These are phyloP conservation scores for Antennarius maculatus DNA, from an alignment of 2,797 vertebrate species.

Conservation along the genomic window DNA sequence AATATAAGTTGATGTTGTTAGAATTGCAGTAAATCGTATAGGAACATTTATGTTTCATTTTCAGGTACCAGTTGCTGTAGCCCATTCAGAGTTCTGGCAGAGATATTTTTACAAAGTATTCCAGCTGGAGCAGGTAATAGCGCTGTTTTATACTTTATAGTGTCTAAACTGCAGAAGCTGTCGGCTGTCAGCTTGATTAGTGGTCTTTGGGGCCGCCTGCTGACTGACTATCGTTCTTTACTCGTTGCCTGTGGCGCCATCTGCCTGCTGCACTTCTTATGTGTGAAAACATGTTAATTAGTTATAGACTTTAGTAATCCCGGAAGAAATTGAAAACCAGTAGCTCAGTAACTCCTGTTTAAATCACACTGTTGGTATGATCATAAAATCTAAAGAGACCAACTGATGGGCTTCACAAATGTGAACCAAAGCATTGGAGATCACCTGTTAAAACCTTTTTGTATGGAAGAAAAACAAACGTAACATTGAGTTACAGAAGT, in stretches of 20 bases:
- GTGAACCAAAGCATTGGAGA: not conserved
- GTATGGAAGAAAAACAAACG: not conserved
- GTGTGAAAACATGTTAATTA: not conserved
- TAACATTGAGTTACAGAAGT: not conserved
- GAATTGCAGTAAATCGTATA: not conserved
- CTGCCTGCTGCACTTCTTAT: not conserved
- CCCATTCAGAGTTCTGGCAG: constrained; percentile 97
- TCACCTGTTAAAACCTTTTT: not conserved
- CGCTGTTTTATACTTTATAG: not conserved
- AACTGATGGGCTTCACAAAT: not conserved
- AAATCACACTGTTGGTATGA: not conserved
- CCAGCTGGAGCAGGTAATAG: constrained; percentile 91
- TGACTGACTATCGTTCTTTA: constrained; percentile 3
- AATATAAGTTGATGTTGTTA: not conserved
- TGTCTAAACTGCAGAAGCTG: not conserved
- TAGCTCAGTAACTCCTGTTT: no score
- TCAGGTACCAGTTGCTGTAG: constrained; percentile 92
- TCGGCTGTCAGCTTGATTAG: not conserved
- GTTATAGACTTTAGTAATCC: no score
- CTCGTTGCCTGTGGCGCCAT: not conserved
- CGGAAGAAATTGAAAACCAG: not conserved
- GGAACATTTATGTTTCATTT: not conserved
- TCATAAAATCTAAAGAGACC: not conserved
- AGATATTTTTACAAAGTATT: constrained; percentile 98
- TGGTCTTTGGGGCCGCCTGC: constrained; percentile 51